Base-by-base conservation (phyloP, 2,888 invertebrate species). In the Ganaspis brasiliensis region DNA sequence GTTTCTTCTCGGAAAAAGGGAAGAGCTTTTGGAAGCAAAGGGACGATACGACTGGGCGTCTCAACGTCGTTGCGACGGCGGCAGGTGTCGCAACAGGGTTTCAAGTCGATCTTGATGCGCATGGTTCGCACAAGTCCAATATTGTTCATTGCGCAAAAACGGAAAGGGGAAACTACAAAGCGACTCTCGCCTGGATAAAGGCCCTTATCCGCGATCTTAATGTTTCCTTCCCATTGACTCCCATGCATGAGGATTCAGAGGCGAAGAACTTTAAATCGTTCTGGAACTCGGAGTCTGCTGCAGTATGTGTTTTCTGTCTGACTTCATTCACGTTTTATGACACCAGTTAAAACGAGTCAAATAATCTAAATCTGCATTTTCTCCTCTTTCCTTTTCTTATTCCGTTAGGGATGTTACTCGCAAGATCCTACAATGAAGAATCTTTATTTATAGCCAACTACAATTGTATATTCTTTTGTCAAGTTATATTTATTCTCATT, bases 21-120 rank as follows among this genome's bases (percentile, higher is more conserved):
- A 16, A 31, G 40, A 73, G 21, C 67, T 40, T 67, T 40, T 67
- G 40, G 24, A 67, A 67, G 40, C 14, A 35, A 71, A 14, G 52
- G 26, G 57, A 63, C 45, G 71, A 78, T 59, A 79, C 74, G 77
- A 79, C 72, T 81, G 79, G 80, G 79, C 79, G 80, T 79, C 79
- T 76, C 76, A 57, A 80, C 80, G 74, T 79, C 81, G 78, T 74
- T 81, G 79, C 81, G 79, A 77, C 81, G 79, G 74, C 80, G 79
- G 72, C 79, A 80, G 82, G 79, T 80, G 82, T 79, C 80, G 79
- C 80, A 74, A 61, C 77, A 77, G 74, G 79, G 72, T 52, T 73
- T 81, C 77, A 77, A 78, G 77, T 77, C 79, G 79, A 77, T 80
- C 76, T 76, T 73, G 71, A 74, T 82, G 81, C 81, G 80, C 81